Base-by-base conservation (phyloP, 2,888 invertebrate genomes). In the Aphodius granarius region DNA sequence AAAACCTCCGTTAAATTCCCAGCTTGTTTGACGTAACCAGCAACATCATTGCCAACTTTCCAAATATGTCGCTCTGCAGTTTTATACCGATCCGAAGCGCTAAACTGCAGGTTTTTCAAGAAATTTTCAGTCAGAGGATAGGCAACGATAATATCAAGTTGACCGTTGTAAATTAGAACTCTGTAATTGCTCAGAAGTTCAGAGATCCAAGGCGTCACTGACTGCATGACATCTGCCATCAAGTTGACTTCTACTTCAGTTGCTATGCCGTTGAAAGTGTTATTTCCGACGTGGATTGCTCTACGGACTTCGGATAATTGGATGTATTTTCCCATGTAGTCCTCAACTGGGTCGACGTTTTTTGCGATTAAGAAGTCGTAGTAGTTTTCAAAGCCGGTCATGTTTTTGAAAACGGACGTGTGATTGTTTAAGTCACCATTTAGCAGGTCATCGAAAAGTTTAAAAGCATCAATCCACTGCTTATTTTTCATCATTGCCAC, bases 81-180 rank as follows among this genome's bases (percentile, higher is more conserved):
- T 82, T 91, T 91, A 85, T 95, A 96, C 1, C 90, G 89, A 2
- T 89, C 89, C 0, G 92, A 88, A 0, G 90, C 92, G 19, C 88
- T 89, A 88, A 95, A 96, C 66, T 92, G 89, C 0, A 96, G 88
- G 73, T 91, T 89, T 79, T 90, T 89, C 23, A 97, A 87, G 85
- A 94, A 96, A 84, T 94, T 94, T 18, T 94, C 90, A 0, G 97
- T 97, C 72, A 95, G 84, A 0, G 96, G 95, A 86, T 96, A 95
- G 0, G 96, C 95, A 0, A 97, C 95, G 78, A 97, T 96, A 15
- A 97, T 94, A 85, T 98, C 97, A 79, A 97, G 85, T 84, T 97
- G 97, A 0, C 97, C 97, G 84, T 93, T 97, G 85, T 97, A 97
- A 77, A 97, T 90, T 66, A 97, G 89, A 16, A 96, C 91, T 84